Evolutionary conservation across 2,888 invertebrate species (phyloP).

Genomic region (Halocaridina rubra): DNA sequence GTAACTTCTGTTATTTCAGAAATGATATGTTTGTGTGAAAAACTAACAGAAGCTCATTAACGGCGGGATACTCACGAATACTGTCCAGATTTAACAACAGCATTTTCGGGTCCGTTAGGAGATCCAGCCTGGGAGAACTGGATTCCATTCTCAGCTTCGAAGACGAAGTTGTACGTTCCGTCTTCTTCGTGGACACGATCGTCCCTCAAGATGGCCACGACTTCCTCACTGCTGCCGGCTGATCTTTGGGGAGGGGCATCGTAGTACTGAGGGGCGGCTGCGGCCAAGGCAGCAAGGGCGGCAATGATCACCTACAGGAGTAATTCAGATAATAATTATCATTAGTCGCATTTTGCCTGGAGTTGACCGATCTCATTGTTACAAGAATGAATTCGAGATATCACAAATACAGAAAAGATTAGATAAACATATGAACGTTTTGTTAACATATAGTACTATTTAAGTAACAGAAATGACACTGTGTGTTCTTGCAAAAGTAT

Average conservation of each 20-base stretch:
- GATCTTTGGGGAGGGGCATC: not conserved
- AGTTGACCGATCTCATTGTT: too few species aligned
- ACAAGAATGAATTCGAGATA: too few species aligned
- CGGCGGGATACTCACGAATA: slow-evolving; percentile 51
- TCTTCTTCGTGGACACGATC: slow-evolving; percentile 49
- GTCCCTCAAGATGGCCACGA: slow-evolving; percentile 56
- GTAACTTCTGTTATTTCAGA: too few species aligned
- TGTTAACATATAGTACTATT: too few species aligned
- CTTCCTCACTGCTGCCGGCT: not conserved
- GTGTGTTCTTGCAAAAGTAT: too few species aligned
- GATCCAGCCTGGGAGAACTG: slow-evolving; percentile 10
- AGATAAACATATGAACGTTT: too few species aligned
- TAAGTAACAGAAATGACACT: too few species aligned
- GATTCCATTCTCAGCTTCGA: slow-evolving; percentile 58
- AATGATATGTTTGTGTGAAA: too few species aligned
- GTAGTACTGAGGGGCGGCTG: not conserved
- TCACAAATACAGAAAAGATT: too few species aligned
- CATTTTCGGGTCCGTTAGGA: slow-evolving; percentile 28
- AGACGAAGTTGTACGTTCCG: slow-evolving; percentile 56
- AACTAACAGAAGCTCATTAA: too few species aligned
- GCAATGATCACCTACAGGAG: not conserved
- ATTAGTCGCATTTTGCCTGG: too few species aligned
- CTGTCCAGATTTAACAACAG: slow-evolving; percentile 33
- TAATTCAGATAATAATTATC: too few species aligned
- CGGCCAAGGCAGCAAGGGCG: not conserved